Percentiles rank a stretch among this genome's conserved stretches.
Evolutionary conservation across 2,888 invertebrate genomes (phyloP).

Genomic region (Siphlonurus alternatus): DNA sequence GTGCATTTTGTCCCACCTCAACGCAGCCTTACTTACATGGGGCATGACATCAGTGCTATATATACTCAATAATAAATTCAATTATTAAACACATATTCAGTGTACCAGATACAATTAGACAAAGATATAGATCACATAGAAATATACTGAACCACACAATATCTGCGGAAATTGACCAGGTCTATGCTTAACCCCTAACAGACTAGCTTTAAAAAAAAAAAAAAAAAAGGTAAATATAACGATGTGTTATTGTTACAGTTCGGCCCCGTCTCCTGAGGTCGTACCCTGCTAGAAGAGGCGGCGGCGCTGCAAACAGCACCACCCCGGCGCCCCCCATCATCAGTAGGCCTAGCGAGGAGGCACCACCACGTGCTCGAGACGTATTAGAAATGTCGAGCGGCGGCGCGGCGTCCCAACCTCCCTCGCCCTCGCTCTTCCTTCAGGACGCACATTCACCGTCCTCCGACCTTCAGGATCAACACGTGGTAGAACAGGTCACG

Average conservation of each 20-base stretch:
- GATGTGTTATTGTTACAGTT: neutral
- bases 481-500: neutral
- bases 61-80: too few relatives aligned
- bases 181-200: neutral
- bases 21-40: too few relatives aligned
- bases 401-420: neutral
- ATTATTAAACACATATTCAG: too few relatives aligned
- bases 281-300: neutral
- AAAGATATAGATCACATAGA: too few relatives aligned
- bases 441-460: neutral
- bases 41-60: too few relatives aligned
- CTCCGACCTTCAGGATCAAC: neutral
- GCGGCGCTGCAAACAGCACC: neutral
- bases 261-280: neutral
- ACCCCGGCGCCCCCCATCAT: too few relatives aligned
- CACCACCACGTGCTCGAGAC: neutral
- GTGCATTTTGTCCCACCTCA: too few relatives aligned
- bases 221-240: neutral
- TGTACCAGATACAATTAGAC: too few relatives aligned
- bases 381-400: neutral
- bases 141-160: too few relatives aligned
- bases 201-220: neutral
- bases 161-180: neutral
- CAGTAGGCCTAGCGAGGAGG: too few relatives aligned
- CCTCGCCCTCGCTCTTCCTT: neutral